Evolutionary conservation across 2,113 vertebrate genomes (phyloP).

Genomic region (Oncorhynchus tshawytscha): DNA sequence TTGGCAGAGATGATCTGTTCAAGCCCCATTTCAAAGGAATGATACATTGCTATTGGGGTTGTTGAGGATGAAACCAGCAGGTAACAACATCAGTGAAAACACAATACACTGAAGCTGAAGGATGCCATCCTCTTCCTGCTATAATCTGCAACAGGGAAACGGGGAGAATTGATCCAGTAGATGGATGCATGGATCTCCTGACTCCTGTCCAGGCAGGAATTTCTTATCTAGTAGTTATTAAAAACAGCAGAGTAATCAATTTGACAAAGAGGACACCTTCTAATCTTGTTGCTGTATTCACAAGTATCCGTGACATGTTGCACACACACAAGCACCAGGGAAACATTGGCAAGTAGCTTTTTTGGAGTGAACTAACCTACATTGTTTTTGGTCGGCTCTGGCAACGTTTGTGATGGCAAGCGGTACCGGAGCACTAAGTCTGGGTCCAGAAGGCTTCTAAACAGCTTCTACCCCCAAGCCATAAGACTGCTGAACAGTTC

Average conservation of each 20-base stretch:
- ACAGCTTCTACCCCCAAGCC: too few relatives aligned
- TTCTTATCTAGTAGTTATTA: background rate
- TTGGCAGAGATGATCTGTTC: background rate
- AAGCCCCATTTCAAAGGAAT: background rate
- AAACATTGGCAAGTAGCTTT: background rate
- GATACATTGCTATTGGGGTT: background rate
- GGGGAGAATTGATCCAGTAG: background rate
- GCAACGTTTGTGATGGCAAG: too few relatives aligned
- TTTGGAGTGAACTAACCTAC: too few relatives aligned
- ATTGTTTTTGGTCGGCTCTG: too few relatives aligned
- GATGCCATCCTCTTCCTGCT: background rate
- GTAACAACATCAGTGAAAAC: background rate
- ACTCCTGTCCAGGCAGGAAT: background rate
- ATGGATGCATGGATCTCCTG: background rate
- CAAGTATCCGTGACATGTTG: background rate
- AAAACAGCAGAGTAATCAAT: background rate
- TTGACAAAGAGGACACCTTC: background rate
- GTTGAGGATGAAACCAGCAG: background rate
- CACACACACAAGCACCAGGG: background rate
- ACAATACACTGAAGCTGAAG: background rate
- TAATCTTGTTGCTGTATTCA: background rate
- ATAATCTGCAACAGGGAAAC: background rate
- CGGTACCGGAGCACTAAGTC: too few relatives aligned
- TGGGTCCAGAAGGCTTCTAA: too few relatives aligned
- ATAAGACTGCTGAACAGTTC: too few relatives aligned